These are phyloP conservation scores for Augiades crinisus DNA, from an alignment of 2,888 invertebrate species.

Conservation along the genomic window DNA sequence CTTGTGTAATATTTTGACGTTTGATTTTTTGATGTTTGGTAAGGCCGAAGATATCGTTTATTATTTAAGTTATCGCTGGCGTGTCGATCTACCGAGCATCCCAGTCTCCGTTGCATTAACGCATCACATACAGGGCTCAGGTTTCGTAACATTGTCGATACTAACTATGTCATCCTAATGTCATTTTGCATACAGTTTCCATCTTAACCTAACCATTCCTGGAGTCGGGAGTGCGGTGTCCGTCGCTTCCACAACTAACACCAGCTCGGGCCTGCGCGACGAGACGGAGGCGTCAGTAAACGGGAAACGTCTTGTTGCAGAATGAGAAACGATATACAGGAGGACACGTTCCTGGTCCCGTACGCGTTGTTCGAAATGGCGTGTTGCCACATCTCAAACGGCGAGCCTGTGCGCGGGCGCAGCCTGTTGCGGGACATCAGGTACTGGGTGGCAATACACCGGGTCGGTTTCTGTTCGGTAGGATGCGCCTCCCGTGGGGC, in stretches of 20 bases:
- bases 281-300: background rate
- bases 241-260: background rate
- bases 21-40: too few relatives aligned
- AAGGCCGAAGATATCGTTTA: too few relatives aligned
- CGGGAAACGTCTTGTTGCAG: slow-evolving; percentile 40
- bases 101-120: too few relatives aligned
- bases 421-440: slow-evolving; percentile 90
- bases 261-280: background rate
- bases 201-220: too few relatives aligned
- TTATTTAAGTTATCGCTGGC: too few relatives aligned
- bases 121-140: too few relatives aligned
- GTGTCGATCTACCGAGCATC: too few relatives aligned
- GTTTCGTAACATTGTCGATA: too few relatives aligned
- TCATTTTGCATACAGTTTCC: too few relatives aligned
- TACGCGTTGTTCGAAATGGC: slow-evolving; percentile 94
- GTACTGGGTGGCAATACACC: slow-evolving; percentile 61
- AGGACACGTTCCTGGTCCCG: slow-evolving; percentile 92
- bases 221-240: background rate
- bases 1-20: too few relatives aligned
- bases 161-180: too few relatives aligned
- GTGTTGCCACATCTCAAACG: slow-evolving; percentile 87
- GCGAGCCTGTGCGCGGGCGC: slow-evolving; percentile 85
- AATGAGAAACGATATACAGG: slow-evolving; percentile 87
- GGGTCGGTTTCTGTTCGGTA: background rate
- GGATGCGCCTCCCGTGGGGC: background rate